Base-by-base conservation (phyloP, 2,113 vertebrate species). In the Sinosuthora webbiana region DNA sequence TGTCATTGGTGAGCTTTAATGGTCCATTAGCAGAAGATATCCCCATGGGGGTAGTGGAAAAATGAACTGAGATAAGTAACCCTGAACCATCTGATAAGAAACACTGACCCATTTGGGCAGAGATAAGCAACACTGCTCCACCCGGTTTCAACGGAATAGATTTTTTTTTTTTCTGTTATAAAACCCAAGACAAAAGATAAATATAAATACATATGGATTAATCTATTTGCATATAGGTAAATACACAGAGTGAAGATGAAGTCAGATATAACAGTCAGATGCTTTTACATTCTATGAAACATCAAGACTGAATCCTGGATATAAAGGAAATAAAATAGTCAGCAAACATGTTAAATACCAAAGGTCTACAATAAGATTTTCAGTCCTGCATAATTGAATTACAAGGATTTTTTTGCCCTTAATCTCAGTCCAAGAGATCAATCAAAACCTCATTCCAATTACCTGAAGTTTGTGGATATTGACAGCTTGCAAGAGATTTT, bases 371-470 rank as follows among this genome's bases (percentile, higher is more conserved):
- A 53, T 53, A 75, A 65, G 37, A 52, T 80, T 92, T 86, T 80
- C 60, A 57, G 21, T 82, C 28, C 55, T 45, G 31, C 3, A n/a
- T 83, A 91, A 89, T 3, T 77, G 41, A 92, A 91, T 86, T 83
- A 73, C 28, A 57, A 91, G 20, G 39, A 77, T 21, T 87, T 92
- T 67, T 6, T 84, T 84, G 74, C 19, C 25, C 35, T 87, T 89
- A 92, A 79, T 91, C 45, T 57, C 52, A 55, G 47, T 53, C 57
- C 37, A 90, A 91, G n/a, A 90, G 57, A 81, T 91, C 74, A 93
- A 88, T 85, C 52, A 85, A 85, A 93, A 75, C 28, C 73, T 95
- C 19, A 60, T 87, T 94, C 49, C 37, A 76, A n/a, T 87, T 93
- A 69, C 22, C 31, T 33, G 37, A 60, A 78, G 30, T 79, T 82